Percentiles rank a stretch among this genome's conserved stretches.
phyloP scores from a whole-genome alignment of 2,797 vertebrate species.

The Gastrophryne carolinensis region DNA sequence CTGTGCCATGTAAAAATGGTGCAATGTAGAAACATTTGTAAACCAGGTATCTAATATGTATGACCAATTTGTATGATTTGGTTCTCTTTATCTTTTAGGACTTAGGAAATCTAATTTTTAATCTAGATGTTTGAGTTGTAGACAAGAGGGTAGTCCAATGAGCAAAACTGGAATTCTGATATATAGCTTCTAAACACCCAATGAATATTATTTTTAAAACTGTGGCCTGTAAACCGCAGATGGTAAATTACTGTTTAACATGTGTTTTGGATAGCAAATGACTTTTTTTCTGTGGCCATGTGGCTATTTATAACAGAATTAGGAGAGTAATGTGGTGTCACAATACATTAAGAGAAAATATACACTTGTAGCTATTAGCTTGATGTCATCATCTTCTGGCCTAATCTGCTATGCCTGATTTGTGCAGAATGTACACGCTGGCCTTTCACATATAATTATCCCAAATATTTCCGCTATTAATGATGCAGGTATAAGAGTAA shows the following conservation, averaged over 20 bases:
- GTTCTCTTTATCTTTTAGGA: no score
- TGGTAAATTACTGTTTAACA: background rate
- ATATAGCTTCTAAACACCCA: no score
- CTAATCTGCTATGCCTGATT: background rate
- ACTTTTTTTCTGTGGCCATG: background rate
- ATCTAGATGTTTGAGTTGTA: no score
- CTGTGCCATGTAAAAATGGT: no score
- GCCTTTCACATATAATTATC: constrained; percentile 24
- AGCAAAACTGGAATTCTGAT: no score
- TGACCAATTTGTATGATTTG: no score
- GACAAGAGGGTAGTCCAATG: no score
- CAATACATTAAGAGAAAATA: background rate
- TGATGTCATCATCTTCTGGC: background rate
- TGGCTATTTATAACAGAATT: background rate
- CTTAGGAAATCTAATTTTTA: no score
- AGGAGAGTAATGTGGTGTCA: background rate
- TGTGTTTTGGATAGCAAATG: background rate
- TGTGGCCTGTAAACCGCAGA: background rate
- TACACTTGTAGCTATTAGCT: background rate
- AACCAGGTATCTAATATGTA: no score
- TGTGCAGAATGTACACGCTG: constrained; percentile 1
- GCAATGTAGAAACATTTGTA: no score
- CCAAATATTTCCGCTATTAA: constrained; percentile 20
- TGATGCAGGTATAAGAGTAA: constrained; percentile 18
- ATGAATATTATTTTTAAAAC: background rate